Percentiles rank a stretch among this genome's conserved stretches.
Conservation (phyloP, 2,888 invertebrate species). For the Xylota segnis region DNA sequence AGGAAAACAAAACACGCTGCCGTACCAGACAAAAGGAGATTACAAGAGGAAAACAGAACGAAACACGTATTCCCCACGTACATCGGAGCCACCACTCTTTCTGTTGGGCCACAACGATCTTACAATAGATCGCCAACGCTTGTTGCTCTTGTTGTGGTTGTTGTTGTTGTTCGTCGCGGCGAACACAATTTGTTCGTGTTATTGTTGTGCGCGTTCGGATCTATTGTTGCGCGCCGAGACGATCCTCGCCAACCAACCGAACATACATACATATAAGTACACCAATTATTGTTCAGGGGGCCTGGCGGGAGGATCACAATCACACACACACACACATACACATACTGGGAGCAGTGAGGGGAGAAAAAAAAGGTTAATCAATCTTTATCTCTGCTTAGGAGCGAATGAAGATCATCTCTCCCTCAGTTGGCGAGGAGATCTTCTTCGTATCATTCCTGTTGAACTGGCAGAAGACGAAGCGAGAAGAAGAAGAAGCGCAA, state of each 20-base stretch:
- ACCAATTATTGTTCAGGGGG: conserved; percentile 54
- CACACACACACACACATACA: conserved; percentile 23
- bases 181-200: conserved; percentile 72
- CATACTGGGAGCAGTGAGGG: conserved; percentile 26
- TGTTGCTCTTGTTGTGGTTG: conserved; percentile 50
- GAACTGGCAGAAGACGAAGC: conserved; percentile 48
- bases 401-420: conserved; percentile 68
- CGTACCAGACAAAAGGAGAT: conserved; percentile 63
- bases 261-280: conserved; percentile 73
- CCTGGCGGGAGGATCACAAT: conserved; percentile 8
- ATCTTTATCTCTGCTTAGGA: conserved; percentile 70
- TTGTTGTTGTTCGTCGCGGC: conserved; percentile 67
- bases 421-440: conserved; percentile 63
- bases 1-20: conserved; percentile 60
- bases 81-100: conserved; percentile 60
- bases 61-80: conserved; percentile 75
- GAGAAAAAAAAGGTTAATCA: conserved; percentile 61
- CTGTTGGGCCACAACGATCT: conserved; percentile 20
- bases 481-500: conserved; percentile 62
- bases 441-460: conserved; percentile 46
- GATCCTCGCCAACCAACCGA: conserved; percentile 61
- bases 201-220: conserved; percentile 72
- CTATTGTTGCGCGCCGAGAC: conserved; percentile 66
- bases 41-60: conserved; percentile 71
- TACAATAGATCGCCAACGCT: conserved; percentile 51